phyloP scores from a whole-genome alignment of 2,113 vertebrate genomes.

The Callipepla californica region DNA sequence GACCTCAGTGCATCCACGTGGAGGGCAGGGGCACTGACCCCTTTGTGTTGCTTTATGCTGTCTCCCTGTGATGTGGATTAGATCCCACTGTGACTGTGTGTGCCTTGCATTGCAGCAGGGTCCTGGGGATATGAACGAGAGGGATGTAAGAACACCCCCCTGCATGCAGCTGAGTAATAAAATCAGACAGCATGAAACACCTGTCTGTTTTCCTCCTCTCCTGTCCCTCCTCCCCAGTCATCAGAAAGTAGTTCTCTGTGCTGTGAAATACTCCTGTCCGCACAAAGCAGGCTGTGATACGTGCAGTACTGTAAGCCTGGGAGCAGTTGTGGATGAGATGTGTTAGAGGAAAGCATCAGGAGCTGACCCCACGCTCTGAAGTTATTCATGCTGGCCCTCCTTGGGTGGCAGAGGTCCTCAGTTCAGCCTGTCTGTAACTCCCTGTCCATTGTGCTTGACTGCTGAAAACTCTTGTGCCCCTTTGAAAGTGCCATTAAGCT shows the following conservation, averaged over 20 bases:
- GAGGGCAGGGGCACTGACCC: background rate
- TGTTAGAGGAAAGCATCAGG: background rate
- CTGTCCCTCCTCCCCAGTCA: background rate
- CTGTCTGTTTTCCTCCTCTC: background rate
- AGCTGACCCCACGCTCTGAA: constrained; percentile 35
- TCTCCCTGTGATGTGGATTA: background rate
- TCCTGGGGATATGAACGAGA: background rate
- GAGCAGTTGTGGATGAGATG: background rate
- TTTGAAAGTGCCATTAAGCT: constrained; percentile 11
- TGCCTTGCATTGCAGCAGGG: background rate
- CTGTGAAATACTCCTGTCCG: background rate
- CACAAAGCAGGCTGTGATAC: background rate
- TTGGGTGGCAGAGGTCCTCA: background rate
- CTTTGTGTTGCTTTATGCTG: background rate
- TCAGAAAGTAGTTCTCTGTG: constrained; percentile 48
- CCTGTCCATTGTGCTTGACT: background rate
- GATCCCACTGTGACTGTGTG: background rate
- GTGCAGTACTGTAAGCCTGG: background rate
- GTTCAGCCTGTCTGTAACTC: background rate
- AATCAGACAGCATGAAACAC: constrained; percentile 65
- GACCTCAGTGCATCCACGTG: fast-evolving
- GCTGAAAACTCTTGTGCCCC: background rate
- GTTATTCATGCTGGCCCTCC: background rate
- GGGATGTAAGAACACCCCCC: background rate
- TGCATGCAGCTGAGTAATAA: constrained; percentile 37